phyloP scores from a whole-genome alignment of 2,113 vertebrate genomes.

The Electrona antarctica region DNA sequence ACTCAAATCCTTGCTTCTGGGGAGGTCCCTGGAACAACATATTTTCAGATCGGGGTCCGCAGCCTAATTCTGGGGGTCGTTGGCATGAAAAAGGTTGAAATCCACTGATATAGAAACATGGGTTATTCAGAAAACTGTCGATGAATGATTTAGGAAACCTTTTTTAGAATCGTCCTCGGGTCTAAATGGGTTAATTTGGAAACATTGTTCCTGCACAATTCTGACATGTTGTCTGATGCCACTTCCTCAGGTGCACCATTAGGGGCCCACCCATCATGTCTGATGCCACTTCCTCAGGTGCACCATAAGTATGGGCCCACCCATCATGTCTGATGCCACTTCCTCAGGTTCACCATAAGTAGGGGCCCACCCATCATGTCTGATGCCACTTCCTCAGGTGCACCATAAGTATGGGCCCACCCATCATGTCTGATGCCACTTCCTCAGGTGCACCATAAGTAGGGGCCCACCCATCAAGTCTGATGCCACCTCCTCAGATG shows the following conservation, averaged over 20 bases:
- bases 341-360: neutral
- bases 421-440: neutral
- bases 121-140: no score
- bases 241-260: neutral
- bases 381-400: neutral
- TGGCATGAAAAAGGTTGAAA: no score
- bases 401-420: neutral
- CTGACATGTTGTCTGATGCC: neutral
- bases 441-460: neutral
- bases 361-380: neutral
- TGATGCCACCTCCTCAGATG: neutral
- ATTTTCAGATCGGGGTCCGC: no score
- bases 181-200: neutral
- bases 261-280: neutral
- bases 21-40: no score
- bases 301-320: neutral
- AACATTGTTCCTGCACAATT: constrained; percentile 4
- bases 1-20: no score
- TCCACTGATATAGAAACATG: no score
- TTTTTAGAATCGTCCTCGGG: no score
- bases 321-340: neutral
- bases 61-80: no score
- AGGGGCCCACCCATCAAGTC: neutral
- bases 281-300: neutral
- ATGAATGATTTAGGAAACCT: no score